Evolutionary conservation across 2,797 vertebrate species (phyloP).

Genomic region (Melanotaenia parkinsoni): DNA sequence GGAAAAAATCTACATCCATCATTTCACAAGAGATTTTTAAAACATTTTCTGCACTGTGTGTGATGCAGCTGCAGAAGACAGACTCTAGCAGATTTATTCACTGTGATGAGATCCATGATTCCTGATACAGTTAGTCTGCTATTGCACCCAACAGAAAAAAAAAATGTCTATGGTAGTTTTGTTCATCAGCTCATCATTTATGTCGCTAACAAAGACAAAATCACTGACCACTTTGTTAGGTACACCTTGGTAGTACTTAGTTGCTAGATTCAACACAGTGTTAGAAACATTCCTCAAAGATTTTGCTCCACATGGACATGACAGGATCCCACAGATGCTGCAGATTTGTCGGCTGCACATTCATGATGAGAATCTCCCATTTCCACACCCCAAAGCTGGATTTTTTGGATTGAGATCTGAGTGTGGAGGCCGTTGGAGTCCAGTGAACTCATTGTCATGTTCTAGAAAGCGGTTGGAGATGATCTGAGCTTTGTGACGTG

Average conservation of each 20-base stretch:
- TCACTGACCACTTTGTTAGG: too few species aligned
- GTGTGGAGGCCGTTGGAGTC: too few species aligned
- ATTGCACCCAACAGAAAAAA: slow-evolving; percentile 3
- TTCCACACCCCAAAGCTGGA: too few species aligned
- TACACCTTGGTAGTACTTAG: neutral
- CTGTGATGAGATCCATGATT: slow-evolving; percentile 5
- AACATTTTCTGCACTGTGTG: neutral
- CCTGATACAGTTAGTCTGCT: slow-evolving; percentile 13
- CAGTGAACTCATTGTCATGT: too few species aligned
- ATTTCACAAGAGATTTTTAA: slow-evolving; percentile 9
- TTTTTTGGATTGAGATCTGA: too few species aligned
- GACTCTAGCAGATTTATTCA: neutral
- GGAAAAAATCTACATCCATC: neutral
- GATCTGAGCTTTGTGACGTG: too few species aligned
- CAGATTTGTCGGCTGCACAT: slow-evolving; percentile 65
- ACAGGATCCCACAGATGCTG: slow-evolving; percentile 13
- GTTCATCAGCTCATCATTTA: neutral
- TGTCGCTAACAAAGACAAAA: slow-evolving; percentile 1
- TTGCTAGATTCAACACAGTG: too few species aligned
- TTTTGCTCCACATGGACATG: too few species aligned
- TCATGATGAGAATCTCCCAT: neutral
- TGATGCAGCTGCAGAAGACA: neutral
- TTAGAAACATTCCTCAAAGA: too few species aligned
- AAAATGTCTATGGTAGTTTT: neutral
- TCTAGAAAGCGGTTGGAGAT: too few species aligned